Percentiles rank a stretch among this genome's conserved stretches.
phyloP scores from a whole-genome alignment of 2,113 vertebrate species.

The Lampris incognitus region DNA sequence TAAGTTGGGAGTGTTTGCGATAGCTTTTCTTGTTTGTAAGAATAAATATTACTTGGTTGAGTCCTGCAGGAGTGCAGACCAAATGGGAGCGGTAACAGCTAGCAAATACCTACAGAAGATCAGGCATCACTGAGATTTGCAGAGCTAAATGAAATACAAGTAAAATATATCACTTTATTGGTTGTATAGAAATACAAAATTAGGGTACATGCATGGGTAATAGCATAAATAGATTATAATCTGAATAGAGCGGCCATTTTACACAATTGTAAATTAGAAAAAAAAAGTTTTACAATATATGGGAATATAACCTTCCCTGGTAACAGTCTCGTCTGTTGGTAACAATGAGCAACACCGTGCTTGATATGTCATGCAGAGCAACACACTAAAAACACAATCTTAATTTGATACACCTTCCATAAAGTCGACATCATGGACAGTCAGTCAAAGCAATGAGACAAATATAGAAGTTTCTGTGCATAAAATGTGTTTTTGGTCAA shows the following conservation, averaged over 20 bases:
- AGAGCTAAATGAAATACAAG: not conserved
- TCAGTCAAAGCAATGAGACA: conserved; percentile 25
- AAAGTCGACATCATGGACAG: not conserved
- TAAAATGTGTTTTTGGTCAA: conserved; percentile 59
- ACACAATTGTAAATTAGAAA: conserved; percentile 1
- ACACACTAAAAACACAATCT: not conserved
- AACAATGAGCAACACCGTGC: not conserved
- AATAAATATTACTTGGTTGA: too few relatives aligned
- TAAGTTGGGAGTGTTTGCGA: too few relatives aligned
- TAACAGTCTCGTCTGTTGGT: conserved; percentile 19
- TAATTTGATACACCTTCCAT: conserved; percentile 15
- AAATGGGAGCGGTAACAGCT: too few relatives aligned
- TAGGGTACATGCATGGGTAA: conserved; percentile 63
- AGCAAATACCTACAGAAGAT: too few relatives aligned
- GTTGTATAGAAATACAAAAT: conserved; percentile 68
- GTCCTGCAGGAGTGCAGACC: too few relatives aligned
- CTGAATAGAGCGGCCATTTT: conserved; percentile 10
- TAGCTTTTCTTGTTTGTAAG: too few relatives aligned
- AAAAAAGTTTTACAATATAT: conserved; percentile 18
- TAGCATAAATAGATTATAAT: conserved; percentile 63
- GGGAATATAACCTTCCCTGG: conserved; percentile 10
- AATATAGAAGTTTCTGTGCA: conserved; percentile 35
- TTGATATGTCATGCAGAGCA: not conserved
- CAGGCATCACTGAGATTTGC: too few relatives aligned
- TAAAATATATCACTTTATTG: conserved; percentile 60